phyloP scores from a whole-genome alignment of 2,113 vertebrate species.

The western clawed frog (Xenopus tropicalis) region UCB_Xtro_10.0 CM004452.2:44374501-44375000 shows the following conservation, averaged over 20 bases:
- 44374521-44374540: too few relatives aligned
- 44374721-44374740: constrained; percentile 10
- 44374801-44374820: constrained; percentile 8
- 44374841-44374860: background rate
- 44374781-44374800: background rate
- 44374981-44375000: too few relatives aligned
- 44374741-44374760: background rate
- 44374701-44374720: constrained; percentile 19
- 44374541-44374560: too few relatives aligned
- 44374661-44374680: background rate
- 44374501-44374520: too few relatives aligned
- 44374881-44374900: background rate
- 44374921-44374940: too few relatives aligned
- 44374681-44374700: background rate
- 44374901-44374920: too few relatives aligned
- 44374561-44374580: too few relatives aligned
- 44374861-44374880: background rate
- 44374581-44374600: too few relatives aligned
- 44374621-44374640: too few relatives aligned
- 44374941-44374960: too few relatives aligned
- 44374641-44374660: constrained; percentile 7
- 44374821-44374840: background rate
- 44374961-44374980: too few relatives aligned
- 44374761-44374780: background rate
- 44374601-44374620: too few relatives aligned